These are phyloP conservation scores for Naja naja DNA, from an alignment of 2,113 vertebrate species.

Conservation along the genomic window DNA sequence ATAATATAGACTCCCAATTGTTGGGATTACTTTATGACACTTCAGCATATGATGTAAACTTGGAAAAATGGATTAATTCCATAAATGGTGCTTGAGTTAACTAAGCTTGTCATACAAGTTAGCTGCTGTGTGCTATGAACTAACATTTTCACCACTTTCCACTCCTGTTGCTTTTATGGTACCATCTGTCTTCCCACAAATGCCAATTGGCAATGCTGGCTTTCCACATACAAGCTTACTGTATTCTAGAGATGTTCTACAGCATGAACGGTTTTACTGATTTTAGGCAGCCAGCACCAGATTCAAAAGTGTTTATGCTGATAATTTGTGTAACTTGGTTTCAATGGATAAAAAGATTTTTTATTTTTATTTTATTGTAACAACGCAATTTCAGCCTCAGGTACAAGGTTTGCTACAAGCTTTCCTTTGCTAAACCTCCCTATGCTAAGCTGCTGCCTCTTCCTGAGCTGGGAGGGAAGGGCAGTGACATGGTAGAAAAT, in stretches of 20 bases:
- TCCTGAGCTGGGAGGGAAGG: neutral
- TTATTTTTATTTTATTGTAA: slow-evolving; percentile 15
- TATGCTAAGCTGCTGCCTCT: neutral
- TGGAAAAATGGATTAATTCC: neutral
- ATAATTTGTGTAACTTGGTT: neutral
- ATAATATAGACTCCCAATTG: neutral
- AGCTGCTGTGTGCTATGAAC: neutral
- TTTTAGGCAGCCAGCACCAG: neutral
- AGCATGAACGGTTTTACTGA: neutral
- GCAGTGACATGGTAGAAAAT: slow-evolving; percentile 7
- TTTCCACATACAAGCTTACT: neutral
- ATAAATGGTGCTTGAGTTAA: neutral
- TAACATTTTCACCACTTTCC: neutral
- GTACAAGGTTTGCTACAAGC: slow-evolving; percentile 20
- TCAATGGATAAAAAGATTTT: slow-evolving; percentile 17
- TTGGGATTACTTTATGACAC: neutral
- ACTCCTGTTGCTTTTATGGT: neutral
- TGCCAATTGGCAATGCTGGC: neutral
- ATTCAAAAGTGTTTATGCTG: neutral
- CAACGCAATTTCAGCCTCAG: slow-evolving; percentile 26
- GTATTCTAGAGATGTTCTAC: neutral
- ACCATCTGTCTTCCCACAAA: neutral
- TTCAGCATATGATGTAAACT: neutral
- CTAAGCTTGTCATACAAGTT: neutral
- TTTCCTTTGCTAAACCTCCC: slow-evolving; percentile 9